These are phyloP conservation scores for Esperia sulphurella DNA, from an alignment of 2,888 invertebrate genomes.

Conservation along the genomic window DNA sequence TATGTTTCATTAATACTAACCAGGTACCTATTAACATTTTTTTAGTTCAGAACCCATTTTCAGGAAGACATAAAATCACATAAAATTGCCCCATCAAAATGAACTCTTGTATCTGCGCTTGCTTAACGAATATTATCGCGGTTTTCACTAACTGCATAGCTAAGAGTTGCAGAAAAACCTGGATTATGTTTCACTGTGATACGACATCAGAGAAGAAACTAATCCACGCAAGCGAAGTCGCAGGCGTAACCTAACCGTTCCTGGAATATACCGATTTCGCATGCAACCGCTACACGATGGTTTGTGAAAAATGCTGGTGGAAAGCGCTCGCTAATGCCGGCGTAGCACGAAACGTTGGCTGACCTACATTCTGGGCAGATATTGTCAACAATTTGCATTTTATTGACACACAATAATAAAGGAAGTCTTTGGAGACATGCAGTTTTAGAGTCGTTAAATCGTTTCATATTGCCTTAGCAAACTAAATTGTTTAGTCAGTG, in stretches of 20 bases:
- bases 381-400: slow-evolving; percentile 11
- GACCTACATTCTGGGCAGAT: slow-evolving; percentile 44
- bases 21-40: too few species aligned
- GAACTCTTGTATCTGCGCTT: too few species aligned
- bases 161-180: too few species aligned
- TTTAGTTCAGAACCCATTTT: too few species aligned
- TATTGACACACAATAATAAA: slow-evolving; percentile 7
- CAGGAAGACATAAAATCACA: too few species aligned
- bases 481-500: background rate
- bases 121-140: too few species aligned
- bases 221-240: too few species aligned
- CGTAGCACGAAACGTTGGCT: slow-evolving; percentile 46
- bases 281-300: slow-evolving; percentile 50
- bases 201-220: too few species aligned
- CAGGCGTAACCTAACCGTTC: background rate
- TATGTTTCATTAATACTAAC: too few species aligned
- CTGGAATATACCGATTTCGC: slow-evolving; percentile 43
- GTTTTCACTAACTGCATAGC: too few species aligned
- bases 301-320: slow-evolving; percentile 53
- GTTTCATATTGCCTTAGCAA: background rate
- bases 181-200: too few species aligned
- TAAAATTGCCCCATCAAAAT: too few species aligned
- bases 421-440: slow-evolving; percentile 1
- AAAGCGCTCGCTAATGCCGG: slow-evolving; percentile 56
- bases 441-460: background rate